Base-by-base conservation (phyloP, 2,113 vertebrate genomes). In the Pollimyrus isidori region DNA sequence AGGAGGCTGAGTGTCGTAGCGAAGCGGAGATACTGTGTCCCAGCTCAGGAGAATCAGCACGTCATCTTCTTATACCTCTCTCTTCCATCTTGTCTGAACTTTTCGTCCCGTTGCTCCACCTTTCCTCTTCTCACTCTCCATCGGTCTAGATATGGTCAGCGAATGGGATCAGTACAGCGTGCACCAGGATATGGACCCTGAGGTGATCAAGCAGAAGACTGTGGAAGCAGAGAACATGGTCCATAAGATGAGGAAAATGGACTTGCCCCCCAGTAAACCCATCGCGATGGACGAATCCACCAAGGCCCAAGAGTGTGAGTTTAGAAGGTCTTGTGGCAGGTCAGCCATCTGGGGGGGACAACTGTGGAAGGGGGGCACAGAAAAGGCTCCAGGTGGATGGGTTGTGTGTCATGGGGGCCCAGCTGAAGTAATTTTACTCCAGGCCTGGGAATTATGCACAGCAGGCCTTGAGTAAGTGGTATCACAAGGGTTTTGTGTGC, bases 151-250 rank as follows among this genome's bases (percentile, higher is more conserved):
- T 92, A 97, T 98, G 93, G 96, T 96, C 92, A 95, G 92, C 48
- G 98, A 99, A 92, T 97, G 97, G 95, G 94, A 97, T 86, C 95
- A 96, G 88, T 99, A 98, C 52, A 96, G 97, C 30, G 90, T 96
- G 52, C 93, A 97, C 21, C 96, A 97, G 92, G 96, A 98, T 1
- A 91, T 98, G 89, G 96, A 95, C 87, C 94, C 97, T 5, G 95
- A 96, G 88, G 94, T 97, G 91, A 94, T 96, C 87, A 88, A 92
- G 35, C 94, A 93, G 91, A 98, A 95, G 92, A 89, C 94, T 26
- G 91, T 84, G 0, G 19, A 90, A 49, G 97, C 97, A 50, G 95
- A 96, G 91, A 92, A 93, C 19, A 97, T 97, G 96, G 88, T 99
- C 88, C 91, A 92, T 53, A 95, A 95, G 92, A 97, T 99, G 93